These are phyloP conservation scores for Caranx ignobilis DNA, from an alignment of 2,113 vertebrate species.

Conservation along the genomic window DNA sequence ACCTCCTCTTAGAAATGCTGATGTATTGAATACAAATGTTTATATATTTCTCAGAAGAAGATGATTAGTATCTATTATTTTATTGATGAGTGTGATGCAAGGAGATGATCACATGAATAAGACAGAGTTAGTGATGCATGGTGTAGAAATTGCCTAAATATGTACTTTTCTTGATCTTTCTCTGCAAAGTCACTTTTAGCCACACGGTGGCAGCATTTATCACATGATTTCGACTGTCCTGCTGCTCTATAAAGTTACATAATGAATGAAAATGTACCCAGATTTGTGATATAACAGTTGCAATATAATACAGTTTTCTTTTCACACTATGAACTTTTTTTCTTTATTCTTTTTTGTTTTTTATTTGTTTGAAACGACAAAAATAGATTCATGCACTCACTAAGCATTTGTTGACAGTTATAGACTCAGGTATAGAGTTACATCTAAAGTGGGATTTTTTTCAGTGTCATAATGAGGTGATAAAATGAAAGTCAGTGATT, in stretches of 20 bases:
- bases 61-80: slow-evolving; percentile 2
- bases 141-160: not conserved
- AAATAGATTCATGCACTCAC: too few species aligned
- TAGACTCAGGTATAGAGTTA: too few species aligned
- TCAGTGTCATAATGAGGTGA: too few species aligned
- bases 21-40: not conserved
- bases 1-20: not conserved
- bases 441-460: too few species aligned
- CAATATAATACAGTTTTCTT: not conserved
- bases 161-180: not conserved
- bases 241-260: not conserved
- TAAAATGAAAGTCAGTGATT: too few species aligned
- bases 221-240: slow-evolving; percentile 1
- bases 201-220: slow-evolving; percentile 62
- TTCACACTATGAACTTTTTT: not conserved
- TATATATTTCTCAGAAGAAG: slow-evolving; percentile 24
- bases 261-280: not conserved
- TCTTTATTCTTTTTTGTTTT: too few species aligned
- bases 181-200: slow-evolving; percentile 12
- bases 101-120: not conserved
- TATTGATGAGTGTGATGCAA: not conserved
- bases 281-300: not conserved
- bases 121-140: not conserved
- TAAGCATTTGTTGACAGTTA: too few species aligned
- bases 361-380: too few species aligned